Percentiles rank a stretch among this genome's conserved stretches.
Evolutionary conservation across 1,140 invertebrate genomes (phyloP).

Genomic region (Cheumatopsyche charites): DNA sequence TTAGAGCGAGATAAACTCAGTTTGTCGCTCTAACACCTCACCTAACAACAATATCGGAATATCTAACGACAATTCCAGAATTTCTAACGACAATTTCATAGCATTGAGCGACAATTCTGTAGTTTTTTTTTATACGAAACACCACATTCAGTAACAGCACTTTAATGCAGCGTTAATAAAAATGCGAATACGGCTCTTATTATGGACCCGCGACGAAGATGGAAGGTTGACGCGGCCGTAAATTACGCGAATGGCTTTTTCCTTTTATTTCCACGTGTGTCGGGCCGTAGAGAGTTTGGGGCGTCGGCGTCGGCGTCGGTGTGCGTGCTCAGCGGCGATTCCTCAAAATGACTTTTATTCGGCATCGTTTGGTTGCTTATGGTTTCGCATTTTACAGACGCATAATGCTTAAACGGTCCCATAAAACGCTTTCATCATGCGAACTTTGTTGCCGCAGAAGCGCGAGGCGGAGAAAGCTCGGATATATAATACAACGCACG

Average conservation of each 20-base stretch:
- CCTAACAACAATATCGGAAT: too few species aligned
- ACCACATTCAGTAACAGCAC: too few species aligned
- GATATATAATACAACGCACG: too few species aligned
- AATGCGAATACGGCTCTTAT: too few species aligned
- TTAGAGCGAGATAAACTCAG: too few species aligned
- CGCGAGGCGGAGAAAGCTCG: too few species aligned
- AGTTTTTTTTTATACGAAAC: too few species aligned
- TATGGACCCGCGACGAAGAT: background rate
- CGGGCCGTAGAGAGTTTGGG: background rate
- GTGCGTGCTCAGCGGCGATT: constrained; percentile 36
- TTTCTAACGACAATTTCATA: too few species aligned
- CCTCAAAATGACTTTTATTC: constrained; percentile 42
- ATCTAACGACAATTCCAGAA: too few species aligned
- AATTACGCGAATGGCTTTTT: constrained; percentile 12
- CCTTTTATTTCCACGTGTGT: background rate
- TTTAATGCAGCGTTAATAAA: too few species aligned
- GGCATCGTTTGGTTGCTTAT: constrained; percentile 42
- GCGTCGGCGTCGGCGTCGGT: background rate
- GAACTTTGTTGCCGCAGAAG: background rate
- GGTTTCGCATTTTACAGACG: constrained; percentile 43
- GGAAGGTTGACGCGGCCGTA: background rate
- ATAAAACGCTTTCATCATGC: constrained; percentile 38
- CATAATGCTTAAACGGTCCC: constrained; percentile 37
- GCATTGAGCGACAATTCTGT: too few species aligned
- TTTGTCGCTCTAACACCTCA: too few species aligned